Evolutionary conservation across 2,797 vertebrate species (phyloP).

Genomic region (Hypotaenidia philippensis): DNA sequence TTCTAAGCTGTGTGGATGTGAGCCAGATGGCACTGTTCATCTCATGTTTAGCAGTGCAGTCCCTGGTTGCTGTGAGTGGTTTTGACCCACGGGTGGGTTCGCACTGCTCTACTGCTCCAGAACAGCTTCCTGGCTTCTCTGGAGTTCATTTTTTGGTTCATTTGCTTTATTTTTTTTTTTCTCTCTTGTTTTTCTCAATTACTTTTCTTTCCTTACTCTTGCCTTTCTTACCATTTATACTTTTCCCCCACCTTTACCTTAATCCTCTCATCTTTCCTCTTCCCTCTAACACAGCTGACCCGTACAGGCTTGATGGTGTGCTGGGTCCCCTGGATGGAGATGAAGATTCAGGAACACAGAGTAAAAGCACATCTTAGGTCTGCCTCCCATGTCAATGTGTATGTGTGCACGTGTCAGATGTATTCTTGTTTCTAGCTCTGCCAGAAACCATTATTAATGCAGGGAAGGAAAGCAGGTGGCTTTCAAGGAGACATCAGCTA

Average conservation of each 20-base stretch:
- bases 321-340: not conserved
- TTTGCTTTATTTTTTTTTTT: not conserved
- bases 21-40: not conserved
- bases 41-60: not conserved
- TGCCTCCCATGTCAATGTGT: accelerated
- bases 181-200: not conserved
- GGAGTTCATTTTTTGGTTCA: not conserved
- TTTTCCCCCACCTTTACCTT: not conserved
- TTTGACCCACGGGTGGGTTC: accelerated
- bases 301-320: not conserved
- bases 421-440: not conserved
- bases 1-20: not conserved
- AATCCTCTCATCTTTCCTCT: not conserved
- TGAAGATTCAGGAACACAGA: not conserved
- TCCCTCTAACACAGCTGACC: not conserved
- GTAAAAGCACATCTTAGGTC: not conserved
- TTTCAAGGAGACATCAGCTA: not conserved
- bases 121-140: not conserved
- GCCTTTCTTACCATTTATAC: not conserved
- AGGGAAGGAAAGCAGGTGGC: not conserved
- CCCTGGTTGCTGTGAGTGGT: not conserved
- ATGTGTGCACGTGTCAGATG: not conserved
- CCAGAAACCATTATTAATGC: not conserved
- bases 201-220: not conserved
- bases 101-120: not conserved